Base-by-base conservation (phyloP, 2,113 vertebrate genomes). In the Silurus glanis region DNA sequence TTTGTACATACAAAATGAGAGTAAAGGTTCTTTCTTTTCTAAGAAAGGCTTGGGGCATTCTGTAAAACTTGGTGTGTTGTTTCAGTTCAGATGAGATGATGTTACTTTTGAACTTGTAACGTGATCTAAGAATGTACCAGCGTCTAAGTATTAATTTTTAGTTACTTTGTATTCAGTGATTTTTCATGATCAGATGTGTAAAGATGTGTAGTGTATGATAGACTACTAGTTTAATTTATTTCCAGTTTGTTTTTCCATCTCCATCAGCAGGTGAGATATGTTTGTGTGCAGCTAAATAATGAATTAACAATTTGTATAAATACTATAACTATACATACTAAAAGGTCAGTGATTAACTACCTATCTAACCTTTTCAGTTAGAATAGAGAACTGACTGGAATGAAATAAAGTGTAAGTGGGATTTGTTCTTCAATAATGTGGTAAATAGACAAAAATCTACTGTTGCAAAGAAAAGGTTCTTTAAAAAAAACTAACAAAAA, bases 291-390 rank as follows among this genome's bases (percentile, higher is more conserved):
- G 66, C 66, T 6, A 47, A 47, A 72, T 72, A 47, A 72, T 0
- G 69, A 72, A 72, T 72, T 8, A 21, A 47, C 9, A 2, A 37
- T 66, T 10, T 25, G 23, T n/a, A 66, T 25, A n/a, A 69, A 8
- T 37, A 37, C 25, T 25, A 19, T 17, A 17, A 45, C 1, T 69
- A 7, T 7, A 16, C 7, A 28, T 14, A 25, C 14, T 71, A 6
- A 71, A 71, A 72, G 16, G 6, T 72, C 6, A 0, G 37, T 10
- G 16, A 19, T 47, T 72, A 72, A 47, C 16, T 47, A 19, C 8
- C 9, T n/a, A n/a, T n/a, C n/a, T n/a, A n/a, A n/a, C n/a, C 45
- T 23, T 9, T 9, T 90, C 92, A 94, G 84, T 91, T 91, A 91
- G 91, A 81, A 71, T 19, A 83, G 83, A 91, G 86, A 92, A 94